These are phyloP conservation scores for Criorhina ranunculi DNA, from an alignment of 2,888 invertebrate species.

Conservation along the genomic window DNA sequence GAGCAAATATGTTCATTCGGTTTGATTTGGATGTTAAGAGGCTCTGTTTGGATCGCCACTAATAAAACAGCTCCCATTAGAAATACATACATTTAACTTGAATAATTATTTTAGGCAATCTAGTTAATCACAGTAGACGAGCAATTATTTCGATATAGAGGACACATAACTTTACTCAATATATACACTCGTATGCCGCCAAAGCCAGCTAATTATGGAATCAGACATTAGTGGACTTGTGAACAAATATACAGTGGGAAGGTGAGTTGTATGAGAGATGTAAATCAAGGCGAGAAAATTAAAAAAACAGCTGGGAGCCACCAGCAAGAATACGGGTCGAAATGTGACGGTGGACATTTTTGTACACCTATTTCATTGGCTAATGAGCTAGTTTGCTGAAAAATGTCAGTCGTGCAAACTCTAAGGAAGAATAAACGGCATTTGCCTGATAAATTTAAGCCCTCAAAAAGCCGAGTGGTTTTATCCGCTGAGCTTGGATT, in stretches of 20 bases:
- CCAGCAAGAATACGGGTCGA: conserved; percentile 4
- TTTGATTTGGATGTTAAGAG: conserved; percentile 5
- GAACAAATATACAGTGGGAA: too few species aligned
- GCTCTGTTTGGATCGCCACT: conserved; percentile 13
- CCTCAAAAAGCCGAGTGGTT: too few species aligned
- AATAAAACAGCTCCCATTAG: conserved; percentile 2
- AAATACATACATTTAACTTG: neutral
- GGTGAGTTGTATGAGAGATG: too few species aligned
- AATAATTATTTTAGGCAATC: neutral
- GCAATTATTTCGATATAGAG: conserved; percentile 14
- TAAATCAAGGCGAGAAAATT: conserved; percentile 4
- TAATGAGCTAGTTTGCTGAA: neutral
- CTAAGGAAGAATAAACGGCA: too few species aligned
- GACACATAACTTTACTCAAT: neutral
- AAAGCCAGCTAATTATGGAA: neutral
- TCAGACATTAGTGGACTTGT: neutral
- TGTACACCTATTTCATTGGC: neutral
- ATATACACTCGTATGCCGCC: neutral
- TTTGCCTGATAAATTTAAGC: too few species aligned
- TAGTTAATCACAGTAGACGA: too few species aligned
- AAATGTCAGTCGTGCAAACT: neutral
- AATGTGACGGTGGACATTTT: conserved; percentile 6
- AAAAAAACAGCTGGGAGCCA: neutral
- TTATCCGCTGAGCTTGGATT: too few species aligned
- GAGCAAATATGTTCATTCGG: conserved; percentile 7